Conservation (phyloP, 1,140 invertebrate genomes). For the Heliconius eleuchia region DNA sequence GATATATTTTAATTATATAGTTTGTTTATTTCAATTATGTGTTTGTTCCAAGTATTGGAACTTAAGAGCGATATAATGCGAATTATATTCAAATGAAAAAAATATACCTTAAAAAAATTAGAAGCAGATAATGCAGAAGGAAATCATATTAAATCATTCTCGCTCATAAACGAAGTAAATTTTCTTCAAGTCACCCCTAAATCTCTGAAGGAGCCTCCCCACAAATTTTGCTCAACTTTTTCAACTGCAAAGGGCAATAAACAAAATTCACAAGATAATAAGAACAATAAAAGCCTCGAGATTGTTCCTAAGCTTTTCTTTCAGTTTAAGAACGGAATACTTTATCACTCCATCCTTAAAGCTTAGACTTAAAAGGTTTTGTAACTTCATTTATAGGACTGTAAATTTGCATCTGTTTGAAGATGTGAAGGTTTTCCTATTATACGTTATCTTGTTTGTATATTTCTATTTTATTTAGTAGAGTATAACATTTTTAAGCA, state of each 20-base stretch:
- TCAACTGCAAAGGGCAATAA: conserved; percentile 32
- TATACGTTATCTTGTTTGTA: background rate
- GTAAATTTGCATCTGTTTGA: conserved; percentile 1
- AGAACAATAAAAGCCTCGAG: conserved; percentile 37
- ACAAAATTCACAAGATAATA: conserved; percentile 37
- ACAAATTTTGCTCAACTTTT: conserved; percentile 33
- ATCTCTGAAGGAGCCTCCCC: conserved; percentile 15
- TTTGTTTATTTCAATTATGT: too few species aligned
- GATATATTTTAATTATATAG: too few species aligned
- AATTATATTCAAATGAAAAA: background rate
- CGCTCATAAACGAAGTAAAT: conserved; percentile 6
- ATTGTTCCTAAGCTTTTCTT: conserved; percentile 33
- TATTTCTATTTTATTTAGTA: too few species aligned
- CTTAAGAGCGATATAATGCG: too few species aligned
- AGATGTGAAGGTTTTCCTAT: background rate
- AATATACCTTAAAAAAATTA: background rate
- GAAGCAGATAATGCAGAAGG: background rate
- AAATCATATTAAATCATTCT: conserved; percentile 8
- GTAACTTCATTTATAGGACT: conserved; percentile 27
- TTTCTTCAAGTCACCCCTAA: conserved; percentile 19
- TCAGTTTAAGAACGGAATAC: conserved; percentile 25
- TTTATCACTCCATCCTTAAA: conserved; percentile 30
- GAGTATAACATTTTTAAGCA: too few species aligned
- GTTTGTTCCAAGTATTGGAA: too few species aligned
- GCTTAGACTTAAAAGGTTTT: conserved; percentile 17